These are phyloP conservation scores for Mycogona germanica DNA, from an alignment of 2,888 invertebrate genomes.

Conservation along the genomic window DNA sequence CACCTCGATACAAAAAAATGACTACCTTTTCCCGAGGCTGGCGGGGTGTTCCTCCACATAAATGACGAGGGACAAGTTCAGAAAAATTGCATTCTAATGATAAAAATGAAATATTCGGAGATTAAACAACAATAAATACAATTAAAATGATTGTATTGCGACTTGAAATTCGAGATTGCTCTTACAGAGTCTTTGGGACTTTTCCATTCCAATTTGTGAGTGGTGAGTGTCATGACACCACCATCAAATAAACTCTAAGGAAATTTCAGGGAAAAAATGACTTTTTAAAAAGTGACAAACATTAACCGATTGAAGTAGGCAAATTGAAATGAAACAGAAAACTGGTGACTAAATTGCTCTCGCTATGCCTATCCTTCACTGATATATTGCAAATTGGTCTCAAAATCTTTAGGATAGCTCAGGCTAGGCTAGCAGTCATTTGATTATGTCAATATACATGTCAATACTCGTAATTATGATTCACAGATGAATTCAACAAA, in stretches of 20 bases:
- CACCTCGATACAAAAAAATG: not conserved
- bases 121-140: too few species aligned
- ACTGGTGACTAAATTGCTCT: too few species aligned
- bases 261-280: constrained; percentile 19
- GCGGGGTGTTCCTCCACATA: constrained; percentile 69
- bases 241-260: constrained; percentile 74
- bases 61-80: constrained; percentile 57
- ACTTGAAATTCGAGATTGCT: constrained; percentile 31
- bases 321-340: constrained; percentile 22
- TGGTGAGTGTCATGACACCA: constrained; percentile 68
- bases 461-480: too few species aligned
- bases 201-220: constrained; percentile 74
- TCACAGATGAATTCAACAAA: too few species aligned
- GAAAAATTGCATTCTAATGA: constrained; percentile 39
- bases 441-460: too few species aligned
- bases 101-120: constrained; percentile 50
- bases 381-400: too few species aligned
- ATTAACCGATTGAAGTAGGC: constrained; percentile 5
- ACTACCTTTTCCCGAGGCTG: constrained; percentile 58
- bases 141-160: too few species aligned
- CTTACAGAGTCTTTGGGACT: constrained; percentile 31
- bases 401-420: too few species aligned
- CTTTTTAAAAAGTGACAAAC: not conserved
- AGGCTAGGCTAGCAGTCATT: too few species aligned
- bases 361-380: too few species aligned